phyloP scores from a whole-genome alignment of 2,888 invertebrate species.

The Drosophila silvestris region DNA sequence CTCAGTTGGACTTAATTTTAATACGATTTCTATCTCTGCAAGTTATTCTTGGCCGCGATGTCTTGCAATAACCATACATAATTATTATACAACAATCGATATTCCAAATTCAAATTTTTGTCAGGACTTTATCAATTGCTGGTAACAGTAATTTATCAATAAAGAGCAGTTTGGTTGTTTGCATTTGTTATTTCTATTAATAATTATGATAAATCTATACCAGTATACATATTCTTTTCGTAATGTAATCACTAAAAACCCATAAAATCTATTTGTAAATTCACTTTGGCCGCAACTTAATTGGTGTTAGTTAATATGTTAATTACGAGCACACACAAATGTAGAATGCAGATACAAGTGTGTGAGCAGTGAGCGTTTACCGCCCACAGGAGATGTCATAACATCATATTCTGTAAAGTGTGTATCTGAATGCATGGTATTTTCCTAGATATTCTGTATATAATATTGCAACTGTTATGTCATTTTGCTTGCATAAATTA shows the following conservation, averaged over 20 bases:
- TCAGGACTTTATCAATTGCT: not conserved
- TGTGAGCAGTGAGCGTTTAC: not conserved
- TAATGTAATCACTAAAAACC: not conserved
- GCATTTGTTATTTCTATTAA: not conserved
- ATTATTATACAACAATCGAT: not conserved
- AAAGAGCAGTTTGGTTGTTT: not conserved
- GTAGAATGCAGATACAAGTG: not conserved
- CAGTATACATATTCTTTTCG: not conserved
- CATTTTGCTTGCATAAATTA: conserved; percentile 67
- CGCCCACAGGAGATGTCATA: not conserved
- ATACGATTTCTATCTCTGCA: not conserved
- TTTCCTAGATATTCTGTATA: conserved; percentile 39
- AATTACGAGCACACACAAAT: conserved; percentile 33
- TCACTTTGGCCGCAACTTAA: conserved; percentile 21
- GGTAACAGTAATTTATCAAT: not conserved
- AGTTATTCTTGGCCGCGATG: not conserved
- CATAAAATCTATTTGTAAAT: not conserved
- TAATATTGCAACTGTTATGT: conserved; percentile 68
- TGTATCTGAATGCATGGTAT: conserved; percentile 6
- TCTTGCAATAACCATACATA: not conserved
- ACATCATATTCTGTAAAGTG: not conserved
- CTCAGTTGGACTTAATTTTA: not conserved
- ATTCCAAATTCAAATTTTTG: not conserved
- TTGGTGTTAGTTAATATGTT: conserved; percentile 39
- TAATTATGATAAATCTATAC: not conserved